A percentile compares a stretch with the other conserved stretches of the same genome.
phyloP scores from a whole-genome alignment of 2,113 vertebrate genomes.

The Hippocampus abdominalis region DNA sequence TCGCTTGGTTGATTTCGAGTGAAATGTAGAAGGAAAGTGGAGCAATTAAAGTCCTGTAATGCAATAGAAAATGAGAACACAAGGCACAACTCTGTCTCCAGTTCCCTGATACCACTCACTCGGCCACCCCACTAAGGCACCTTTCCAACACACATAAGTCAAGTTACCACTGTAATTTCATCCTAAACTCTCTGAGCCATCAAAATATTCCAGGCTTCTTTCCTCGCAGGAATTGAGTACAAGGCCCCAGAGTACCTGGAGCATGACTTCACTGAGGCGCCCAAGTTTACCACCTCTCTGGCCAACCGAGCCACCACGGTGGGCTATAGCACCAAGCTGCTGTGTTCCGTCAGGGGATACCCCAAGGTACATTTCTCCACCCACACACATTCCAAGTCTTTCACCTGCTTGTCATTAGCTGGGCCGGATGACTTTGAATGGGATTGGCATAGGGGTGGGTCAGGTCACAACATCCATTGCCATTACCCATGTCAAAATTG shows the following conservation, averaged over 20 bases:
- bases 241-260: conserved; percentile 77
- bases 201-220: too few species aligned
- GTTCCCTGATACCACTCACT: too few species aligned
- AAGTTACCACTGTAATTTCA: too few species aligned
- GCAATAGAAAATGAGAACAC: background rate
- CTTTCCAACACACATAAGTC: too few species aligned
- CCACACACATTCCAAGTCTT: conserved; percentile 10
- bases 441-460: conserved; percentile 12
- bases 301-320: conserved; percentile 81
- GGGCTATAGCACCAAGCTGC: conserved; percentile 90
- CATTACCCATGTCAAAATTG: background rate
- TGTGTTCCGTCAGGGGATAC: conserved; percentile 84
- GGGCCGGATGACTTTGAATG: background rate
- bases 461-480: conserved; percentile 7
- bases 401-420: conserved; percentile 6
- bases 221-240: conserved; percentile 67
- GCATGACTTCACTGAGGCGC: conserved; percentile 81
- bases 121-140: too few species aligned
- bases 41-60: too few species aligned
- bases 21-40: too few species aligned
- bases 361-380: conserved; percentile 77
- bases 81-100: too few species aligned
- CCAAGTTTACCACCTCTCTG: conserved; percentile 88
- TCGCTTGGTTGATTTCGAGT: background rate
- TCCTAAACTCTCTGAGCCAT: too few species aligned